Percentiles rank a stretch among this genome's conserved stretches.
Evolutionary conservation across 2,113 vertebrate species (phyloP).

Genomic region (Rhegmatorhina hoffmannsi): DNA sequence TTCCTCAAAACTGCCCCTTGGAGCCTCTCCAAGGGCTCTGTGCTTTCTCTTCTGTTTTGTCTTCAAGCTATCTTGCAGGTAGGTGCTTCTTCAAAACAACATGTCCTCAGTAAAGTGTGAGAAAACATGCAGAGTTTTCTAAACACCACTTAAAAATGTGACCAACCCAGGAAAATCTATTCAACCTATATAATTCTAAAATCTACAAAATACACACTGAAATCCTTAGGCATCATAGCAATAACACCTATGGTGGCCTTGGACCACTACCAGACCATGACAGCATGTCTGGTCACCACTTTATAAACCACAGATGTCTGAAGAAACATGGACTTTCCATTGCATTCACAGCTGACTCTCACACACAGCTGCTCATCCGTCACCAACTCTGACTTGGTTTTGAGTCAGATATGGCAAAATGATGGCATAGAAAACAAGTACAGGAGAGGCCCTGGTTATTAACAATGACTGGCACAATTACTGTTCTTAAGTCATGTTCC

Average conservation of each 20-base stretch:
- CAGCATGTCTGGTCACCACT: not conserved
- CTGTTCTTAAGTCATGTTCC: not conserved
- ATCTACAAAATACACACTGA: no score
- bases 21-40: no score
- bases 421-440: not conserved
- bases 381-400: not conserved
- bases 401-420: not conserved
- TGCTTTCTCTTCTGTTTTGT: no score
- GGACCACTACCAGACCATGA: not conserved
- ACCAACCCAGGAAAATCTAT: no score
- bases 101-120: no score
- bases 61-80: no score
- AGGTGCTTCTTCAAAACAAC: no score
- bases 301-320: not conserved
- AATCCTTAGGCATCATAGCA: no score
- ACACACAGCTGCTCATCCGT: not conserved
- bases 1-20: no score
- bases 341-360: not conserved
- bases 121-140: no score
- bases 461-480: not conserved
- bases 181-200: no score
- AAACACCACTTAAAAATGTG: no score
- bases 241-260: not conserved
- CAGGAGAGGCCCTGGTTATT: not conserved
- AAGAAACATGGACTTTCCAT: not conserved